phyloP scores from a whole-genome alignment of 2,113 vertebrate species.

The Scomber colias region DNA sequence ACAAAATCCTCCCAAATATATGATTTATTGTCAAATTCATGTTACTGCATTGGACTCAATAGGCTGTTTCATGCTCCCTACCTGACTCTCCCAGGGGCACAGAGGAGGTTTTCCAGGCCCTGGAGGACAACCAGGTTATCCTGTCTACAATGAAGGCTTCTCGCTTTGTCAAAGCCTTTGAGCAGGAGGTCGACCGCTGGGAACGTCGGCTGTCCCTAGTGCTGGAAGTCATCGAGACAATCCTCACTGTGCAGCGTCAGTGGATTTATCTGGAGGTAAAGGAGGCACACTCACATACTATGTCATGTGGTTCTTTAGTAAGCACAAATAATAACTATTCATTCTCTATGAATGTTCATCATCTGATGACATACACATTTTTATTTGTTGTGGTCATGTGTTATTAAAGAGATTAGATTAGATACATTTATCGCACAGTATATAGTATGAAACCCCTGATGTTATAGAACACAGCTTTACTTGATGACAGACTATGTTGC shows the following conservation, averaged over 20 bases:
- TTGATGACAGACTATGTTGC: not conserved
- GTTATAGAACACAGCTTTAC: not conserved
- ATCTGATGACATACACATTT: not conserved
- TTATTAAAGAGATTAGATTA: not conserved
- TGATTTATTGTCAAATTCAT: not conserved
- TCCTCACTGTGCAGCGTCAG: conserved; percentile 89
- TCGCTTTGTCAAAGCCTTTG: conserved; percentile 90
- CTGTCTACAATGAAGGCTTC: conserved; percentile 92
- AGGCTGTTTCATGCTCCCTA: not conserved
- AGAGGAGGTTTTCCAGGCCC: conserved; percentile 88
- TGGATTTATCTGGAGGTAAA: conserved; percentile 94
- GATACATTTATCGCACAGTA: not conserved
- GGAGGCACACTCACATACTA: not conserved
- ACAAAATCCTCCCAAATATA: too few species aligned
- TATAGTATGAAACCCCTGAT: not conserved
- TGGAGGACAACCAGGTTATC: conserved; percentile 91
- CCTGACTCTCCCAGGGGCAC: conserved; percentile 80
- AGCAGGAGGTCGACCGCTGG: conserved; percentile 90
- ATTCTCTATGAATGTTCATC: not conserved
- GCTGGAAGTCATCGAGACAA: conserved; percentile 89
- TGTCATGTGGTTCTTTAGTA: not conserved
- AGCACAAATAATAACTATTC: not conserved
- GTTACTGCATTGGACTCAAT: not conserved
- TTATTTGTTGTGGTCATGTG: not conserved
- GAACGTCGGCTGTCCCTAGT: conserved; percentile 89